Evolutionary conservation across 2,888 invertebrate species (phyloP).

Genomic region (Lucinisca nassula): DNA sequence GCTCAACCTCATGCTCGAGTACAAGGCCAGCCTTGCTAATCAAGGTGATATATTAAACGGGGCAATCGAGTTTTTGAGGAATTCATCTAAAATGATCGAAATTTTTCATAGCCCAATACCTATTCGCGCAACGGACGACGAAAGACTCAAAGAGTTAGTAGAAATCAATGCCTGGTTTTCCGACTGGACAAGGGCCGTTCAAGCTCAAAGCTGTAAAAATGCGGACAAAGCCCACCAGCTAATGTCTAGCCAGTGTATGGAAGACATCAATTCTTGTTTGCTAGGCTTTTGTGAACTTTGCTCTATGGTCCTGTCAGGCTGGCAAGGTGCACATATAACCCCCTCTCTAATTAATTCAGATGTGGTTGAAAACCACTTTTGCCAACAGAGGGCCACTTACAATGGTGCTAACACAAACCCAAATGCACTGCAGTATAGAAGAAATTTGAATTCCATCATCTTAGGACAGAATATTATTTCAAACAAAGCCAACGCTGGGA

Average conservation of each 20-base stretch:
- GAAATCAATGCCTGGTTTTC: conserved; percentile 20
- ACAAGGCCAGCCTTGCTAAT: conserved; percentile 30
- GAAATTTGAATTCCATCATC: conserved; percentile 31
- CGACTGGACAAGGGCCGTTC: conserved; percentile 12
- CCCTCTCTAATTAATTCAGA: conserved; percentile 50
- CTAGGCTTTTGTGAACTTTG: conserved; percentile 28
- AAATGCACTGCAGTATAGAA: conserved; percentile 35
- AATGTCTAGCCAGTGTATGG: conserved; percentile 37
- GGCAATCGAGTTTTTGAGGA: conserved; percentile 31
- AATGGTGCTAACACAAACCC: conserved; percentile 48
- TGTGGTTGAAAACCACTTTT: conserved; percentile 50
- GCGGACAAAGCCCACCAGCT: neutral
- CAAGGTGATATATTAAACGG: conserved; percentile 51
- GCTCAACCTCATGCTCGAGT: conserved; percentile 58
- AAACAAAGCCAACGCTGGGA: conserved; percentile 36
- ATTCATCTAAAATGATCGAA: conserved; percentile 37
- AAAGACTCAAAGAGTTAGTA: conserved; percentile 21
- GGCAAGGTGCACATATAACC: conserved; percentile 15
- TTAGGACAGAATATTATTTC: conserved; percentile 38
- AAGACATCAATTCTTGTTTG: conserved; percentile 49
- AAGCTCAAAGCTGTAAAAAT: neutral
- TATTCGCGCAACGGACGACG: conserved; percentile 24
- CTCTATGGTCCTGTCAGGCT: neutral
- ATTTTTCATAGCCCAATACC: conserved; percentile 41
- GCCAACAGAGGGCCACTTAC: conserved; percentile 32